A percentile compares a stretch with the other conserved stretches of the same genome.
phyloP scores from a whole-genome alignment of 1,140 invertebrate genomes.

The Drosophila virilis region DNA sequence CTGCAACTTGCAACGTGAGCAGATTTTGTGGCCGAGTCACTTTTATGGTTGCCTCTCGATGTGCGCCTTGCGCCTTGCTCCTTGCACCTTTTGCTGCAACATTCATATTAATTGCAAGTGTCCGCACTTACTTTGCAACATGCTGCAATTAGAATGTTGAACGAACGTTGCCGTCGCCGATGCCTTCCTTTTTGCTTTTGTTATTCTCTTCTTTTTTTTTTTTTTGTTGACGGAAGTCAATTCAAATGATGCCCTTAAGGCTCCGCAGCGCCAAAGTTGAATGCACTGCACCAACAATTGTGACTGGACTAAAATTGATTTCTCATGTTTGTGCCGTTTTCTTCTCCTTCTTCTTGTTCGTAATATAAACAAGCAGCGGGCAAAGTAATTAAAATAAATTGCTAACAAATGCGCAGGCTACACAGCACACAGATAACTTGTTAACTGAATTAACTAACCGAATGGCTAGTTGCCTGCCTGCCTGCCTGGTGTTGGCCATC shows the following conservation, averaged over 20 bases:
- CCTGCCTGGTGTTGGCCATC: slow-evolving; percentile 56
- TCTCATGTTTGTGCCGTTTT: slow-evolving; percentile 62
- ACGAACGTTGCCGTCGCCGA: slow-evolving; percentile 26
- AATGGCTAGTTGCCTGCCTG: neutral
- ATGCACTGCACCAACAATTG: slow-evolving; percentile 45
- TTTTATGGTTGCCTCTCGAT: slow-evolving; percentile 53
- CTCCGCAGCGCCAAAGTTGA: slow-evolving; percentile 44
- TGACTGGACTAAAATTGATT: slow-evolving; percentile 66
- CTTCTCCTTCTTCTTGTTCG: neutral
- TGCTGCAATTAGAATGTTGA: slow-evolving; percentile 80
- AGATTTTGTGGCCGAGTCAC: slow-evolving; percentile 27
- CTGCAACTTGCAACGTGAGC: slow-evolving; percentile 18
- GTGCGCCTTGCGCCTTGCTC: slow-evolving; percentile 29
- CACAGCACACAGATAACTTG: slow-evolving; percentile 22
- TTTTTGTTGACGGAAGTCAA: slow-evolving; percentile 77
- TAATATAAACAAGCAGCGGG: slow-evolving; percentile 35
- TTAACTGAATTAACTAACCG: slow-evolving; percentile 5
- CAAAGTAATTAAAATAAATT: slow-evolving; percentile 78
- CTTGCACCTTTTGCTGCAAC: slow-evolving; percentile 13
- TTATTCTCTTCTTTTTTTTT: neutral
- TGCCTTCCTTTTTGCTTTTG: neutral
- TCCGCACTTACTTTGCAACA: slow-evolving; percentile 82
- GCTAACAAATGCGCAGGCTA: slow-evolving; percentile 43
- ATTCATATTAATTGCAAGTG: slow-evolving; percentile 83
- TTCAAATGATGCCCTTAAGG: slow-evolving; percentile 71